phyloP scores from a whole-genome alignment of 2,888 invertebrate species.

The Pseudolycoriella hygida region DNA sequence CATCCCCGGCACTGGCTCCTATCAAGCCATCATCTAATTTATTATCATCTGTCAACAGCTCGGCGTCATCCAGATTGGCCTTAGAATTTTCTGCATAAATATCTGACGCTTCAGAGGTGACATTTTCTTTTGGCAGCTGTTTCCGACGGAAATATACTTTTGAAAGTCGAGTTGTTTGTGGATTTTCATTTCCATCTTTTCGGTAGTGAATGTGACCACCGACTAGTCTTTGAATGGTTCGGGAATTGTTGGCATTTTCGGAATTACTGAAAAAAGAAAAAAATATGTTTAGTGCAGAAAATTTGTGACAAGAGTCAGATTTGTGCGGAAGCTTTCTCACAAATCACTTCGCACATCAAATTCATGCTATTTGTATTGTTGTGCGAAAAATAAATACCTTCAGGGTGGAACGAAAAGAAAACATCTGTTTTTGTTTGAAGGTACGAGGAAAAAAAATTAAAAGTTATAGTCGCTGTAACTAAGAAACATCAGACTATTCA shows the following conservation, averaged over 20 bases:
- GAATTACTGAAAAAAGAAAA: background rate
- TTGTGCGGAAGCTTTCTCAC: too few relatives aligned
- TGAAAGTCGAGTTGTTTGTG: conserved; percentile 14
- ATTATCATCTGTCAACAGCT: conserved; percentile 23
- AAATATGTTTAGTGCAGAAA: background rate
- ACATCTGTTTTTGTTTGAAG: too few relatives aligned
- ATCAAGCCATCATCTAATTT: conserved; percentile 29
- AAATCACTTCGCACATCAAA: too few relatives aligned
- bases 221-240: conserved; percentile 46
- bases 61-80: conserved; percentile 17
- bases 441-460: too few relatives aligned
- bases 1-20: conserved; percentile 50
- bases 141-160: conserved; percentile 14
- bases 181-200: conserved; percentile 3
- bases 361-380: too few relatives aligned
- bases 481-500: too few relatives aligned
- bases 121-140: conserved; percentile 9
- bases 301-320: too few relatives aligned
- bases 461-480: too few relatives aligned
- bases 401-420: too few relatives aligned
- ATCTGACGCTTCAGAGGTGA: conserved; percentile 7
- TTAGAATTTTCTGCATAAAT: background rate
- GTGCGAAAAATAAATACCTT: too few relatives aligned
- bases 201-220: conserved; percentile 41
- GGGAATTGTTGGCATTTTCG: conserved; percentile 25